These are phyloP conservation scores for Gadopsis bispinosus DNA, from an alignment of 2,797 vertebrate genomes.

Conservation along the genomic window DNA sequence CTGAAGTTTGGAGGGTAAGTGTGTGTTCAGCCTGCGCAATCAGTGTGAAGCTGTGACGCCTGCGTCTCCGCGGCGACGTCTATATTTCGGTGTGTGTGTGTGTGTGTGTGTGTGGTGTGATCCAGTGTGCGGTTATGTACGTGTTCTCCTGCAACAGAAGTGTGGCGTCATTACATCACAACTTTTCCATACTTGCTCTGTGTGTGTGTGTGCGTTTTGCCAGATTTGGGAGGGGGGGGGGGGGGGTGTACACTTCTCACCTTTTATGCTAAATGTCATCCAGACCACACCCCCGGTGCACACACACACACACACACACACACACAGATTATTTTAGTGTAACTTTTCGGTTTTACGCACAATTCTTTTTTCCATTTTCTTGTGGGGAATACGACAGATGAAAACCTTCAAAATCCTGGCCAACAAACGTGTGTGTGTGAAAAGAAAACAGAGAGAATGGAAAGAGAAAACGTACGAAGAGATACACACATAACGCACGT, in stretches of 20 bases:
- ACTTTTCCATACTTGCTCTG: constrained; percentile 81
- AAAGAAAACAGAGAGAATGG: constrained; percentile 54
- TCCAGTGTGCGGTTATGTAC: constrained; percentile 44
- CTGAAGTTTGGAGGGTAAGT: constrained; percentile 46
- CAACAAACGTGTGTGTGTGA: constrained; percentile 38
- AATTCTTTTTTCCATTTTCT: constrained; percentile 43
- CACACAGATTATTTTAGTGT: constrained; percentile 34
- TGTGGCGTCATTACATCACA: constrained; percentile 77
- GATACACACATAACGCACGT: constrained; percentile 30
- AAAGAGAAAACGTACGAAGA: constrained; percentile 47
- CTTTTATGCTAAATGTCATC: constrained; percentile 85
- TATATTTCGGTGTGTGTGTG: constrained; percentile 24
- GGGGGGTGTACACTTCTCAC: constrained; percentile 80
- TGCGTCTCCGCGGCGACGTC: constrained; percentile 31
- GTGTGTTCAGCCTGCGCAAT: constrained; percentile 49
- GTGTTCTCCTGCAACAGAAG: constrained; percentile 60
- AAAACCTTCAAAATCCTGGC: constrained; percentile 38
- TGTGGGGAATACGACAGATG: constrained; percentile 44
- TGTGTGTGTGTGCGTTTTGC: constrained; percentile 49
- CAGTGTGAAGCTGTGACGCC: constrained; percentile 53
- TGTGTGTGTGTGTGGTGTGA: constrained; percentile 22
- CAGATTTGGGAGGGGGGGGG: constrained; percentile 49
- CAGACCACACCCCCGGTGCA: constrained; percentile 71
- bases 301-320: constrained; percentile 24
- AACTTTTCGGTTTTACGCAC: constrained; percentile 20